A percentile compares a stretch with the other conserved stretches of the same genome.
Conservation (phyloP, 2,888 invertebrate species). For the Serrognathus titanus region DNA sequence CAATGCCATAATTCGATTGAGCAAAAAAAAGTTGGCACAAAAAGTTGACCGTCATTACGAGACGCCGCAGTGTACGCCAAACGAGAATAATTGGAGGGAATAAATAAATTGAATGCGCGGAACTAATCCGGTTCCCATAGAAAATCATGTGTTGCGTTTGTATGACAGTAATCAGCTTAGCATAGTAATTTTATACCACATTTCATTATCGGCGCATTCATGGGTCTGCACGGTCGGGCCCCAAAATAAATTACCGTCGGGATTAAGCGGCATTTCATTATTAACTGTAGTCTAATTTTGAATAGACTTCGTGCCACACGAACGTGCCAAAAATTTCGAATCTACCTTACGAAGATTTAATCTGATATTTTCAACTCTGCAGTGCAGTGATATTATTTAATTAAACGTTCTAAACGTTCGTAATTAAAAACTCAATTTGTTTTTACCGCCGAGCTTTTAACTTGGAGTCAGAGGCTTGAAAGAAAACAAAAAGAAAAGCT, state of each 20-base stretch:
- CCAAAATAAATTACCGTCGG: slow-evolving; percentile 12
- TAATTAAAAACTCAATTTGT: too few species aligned
- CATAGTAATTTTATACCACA: slow-evolving; percentile 18
- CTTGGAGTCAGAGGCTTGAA: too few species aligned
- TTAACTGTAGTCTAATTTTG: slow-evolving; percentile 9
- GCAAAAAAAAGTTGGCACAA: too few species aligned
- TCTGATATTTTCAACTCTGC: neutral
- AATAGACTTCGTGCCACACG: slow-evolving; percentile 4
- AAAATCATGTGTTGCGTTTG: slow-evolving; percentile 4
- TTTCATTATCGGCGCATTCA: slow-evolving; percentile 17
- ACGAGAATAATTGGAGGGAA: neutral
- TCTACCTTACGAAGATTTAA: neutral
- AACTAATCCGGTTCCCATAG: neutral
- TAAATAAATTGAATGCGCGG: neutral
- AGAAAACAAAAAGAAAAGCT: too few species aligned
- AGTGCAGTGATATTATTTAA: neutral
- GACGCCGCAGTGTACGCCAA: neutral
- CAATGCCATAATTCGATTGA: too few species aligned
- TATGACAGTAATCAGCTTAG: slow-evolving; percentile 16
- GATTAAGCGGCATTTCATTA: slow-evolving; percentile 12
- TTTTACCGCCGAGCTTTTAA: too few species aligned
- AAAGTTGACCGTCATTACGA: neutral
- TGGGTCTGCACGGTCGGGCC: slow-evolving; percentile 7
- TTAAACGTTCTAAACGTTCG: too few species aligned
- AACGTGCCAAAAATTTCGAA: neutral